These are phyloP conservation scores for Cynoglossus semilaevis DNA, from an alignment of 2,113 vertebrate genomes.

Conservation along the genomic window DNA sequence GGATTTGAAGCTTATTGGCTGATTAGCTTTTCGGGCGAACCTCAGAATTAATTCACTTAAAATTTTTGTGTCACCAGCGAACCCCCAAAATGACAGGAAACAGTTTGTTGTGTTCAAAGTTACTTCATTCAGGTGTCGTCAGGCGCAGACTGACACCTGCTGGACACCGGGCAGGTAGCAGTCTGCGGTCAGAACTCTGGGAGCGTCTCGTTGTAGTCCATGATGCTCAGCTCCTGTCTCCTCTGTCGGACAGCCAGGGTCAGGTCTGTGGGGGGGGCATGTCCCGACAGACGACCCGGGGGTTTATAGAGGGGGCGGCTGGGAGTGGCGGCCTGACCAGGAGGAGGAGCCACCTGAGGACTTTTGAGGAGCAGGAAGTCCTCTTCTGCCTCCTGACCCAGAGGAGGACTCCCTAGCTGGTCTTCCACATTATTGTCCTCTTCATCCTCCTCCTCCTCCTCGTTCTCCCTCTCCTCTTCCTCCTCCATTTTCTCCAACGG, in stretches of 20 bases:
- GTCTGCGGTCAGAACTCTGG: conserved; percentile 70
- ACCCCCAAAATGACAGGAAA: background rate
- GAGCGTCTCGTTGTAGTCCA: conserved; percentile 93
- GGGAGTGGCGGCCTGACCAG: background rate
- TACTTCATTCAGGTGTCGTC: background rate
- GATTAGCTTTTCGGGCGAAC: background rate
- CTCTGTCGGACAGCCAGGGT: conserved; percentile 49
- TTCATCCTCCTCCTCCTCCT: background rate
- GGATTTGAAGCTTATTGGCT: background rate
- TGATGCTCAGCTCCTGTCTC: conserved; percentile 85
- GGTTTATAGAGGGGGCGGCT: background rate
- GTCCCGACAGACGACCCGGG: conserved; percentile 2
- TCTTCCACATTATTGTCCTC: conserved; percentile 5
- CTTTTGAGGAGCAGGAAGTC: conserved; percentile 26
- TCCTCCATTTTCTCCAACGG: conserved; percentile 2
- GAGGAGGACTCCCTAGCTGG: conserved; percentile 24
- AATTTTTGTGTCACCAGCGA: background rate
- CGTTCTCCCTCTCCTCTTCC: background rate
- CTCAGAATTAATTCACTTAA: background rate
- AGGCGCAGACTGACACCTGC: background rate
- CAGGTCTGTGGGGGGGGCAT: conserved; percentile 27
- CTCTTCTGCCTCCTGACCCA: conserved; percentile 56
- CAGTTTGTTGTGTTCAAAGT: background rate
- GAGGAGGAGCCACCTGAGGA: conserved; percentile 7
- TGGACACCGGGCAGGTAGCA: background rate